Base-by-base conservation (phyloP, 2,888 invertebrate species). In the Meiosimyza platycephala region DNA sequence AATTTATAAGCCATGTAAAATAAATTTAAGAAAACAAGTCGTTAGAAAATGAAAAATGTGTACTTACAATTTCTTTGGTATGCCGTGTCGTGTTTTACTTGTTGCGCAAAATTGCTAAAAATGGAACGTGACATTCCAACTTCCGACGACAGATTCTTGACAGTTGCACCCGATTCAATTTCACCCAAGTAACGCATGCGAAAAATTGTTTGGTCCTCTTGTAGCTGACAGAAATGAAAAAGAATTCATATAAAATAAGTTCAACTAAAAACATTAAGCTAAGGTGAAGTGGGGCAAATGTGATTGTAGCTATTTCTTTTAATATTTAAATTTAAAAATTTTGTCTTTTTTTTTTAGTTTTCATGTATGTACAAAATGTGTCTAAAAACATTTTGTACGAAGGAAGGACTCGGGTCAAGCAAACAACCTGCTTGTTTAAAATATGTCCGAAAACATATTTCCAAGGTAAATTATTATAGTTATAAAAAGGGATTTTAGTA, bases 181-280 rank as follows among this genome's bases (percentile, higher is more conserved):
- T 87, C 86, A 73, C 87, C 87, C 80, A 87, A 84, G 79, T 86
- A 85, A 75, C 86, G 84, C 86, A 87, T 86, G 72, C 85, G 85
- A 77, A 85, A 85, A 75, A 87, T 85, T 73, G 83, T 85, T 77
- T 86, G 86, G 81, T 87, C 87, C 77, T 86, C 86, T 84, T 87
- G 87, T 66, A 87, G 81, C 87, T 87, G 79, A 69, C 65, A 66
- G 59, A 7, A 12, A 62, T 15, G 16, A 68, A 55, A 28, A 68
- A 64, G 47, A 57, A 59, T 40, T 40, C 40, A 40, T 9, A 40
- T 9, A 54, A 12, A 54, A 22, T 13, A 54, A 54, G 18, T 16
- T 5, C 7, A 54, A 1, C 7, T 54, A 16, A 54, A 54, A 54
- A 54, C n/a, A 0, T 54, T 16, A 5, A 12, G n/a, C 18, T 18